These are phyloP conservation scores for Oreochromis aureus DNA, from an alignment of 2,113 vertebrate genomes.

Conservation along the genomic window DNA sequence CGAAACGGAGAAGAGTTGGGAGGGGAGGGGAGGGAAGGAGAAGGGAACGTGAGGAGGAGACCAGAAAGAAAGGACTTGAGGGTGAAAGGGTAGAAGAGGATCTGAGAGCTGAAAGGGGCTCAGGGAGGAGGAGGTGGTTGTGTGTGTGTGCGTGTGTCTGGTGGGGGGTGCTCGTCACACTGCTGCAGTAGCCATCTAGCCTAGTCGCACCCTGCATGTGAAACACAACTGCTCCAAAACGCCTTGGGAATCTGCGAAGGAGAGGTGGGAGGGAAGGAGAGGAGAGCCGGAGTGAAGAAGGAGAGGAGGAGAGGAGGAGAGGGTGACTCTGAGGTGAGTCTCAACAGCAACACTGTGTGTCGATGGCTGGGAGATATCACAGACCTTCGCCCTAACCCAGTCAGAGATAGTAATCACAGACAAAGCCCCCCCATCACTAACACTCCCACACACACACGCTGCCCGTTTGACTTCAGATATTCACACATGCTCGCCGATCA, in stretches of 20 bases:
- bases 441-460: background rate
- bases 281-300: background rate
- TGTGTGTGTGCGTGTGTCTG: background rate
- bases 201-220: slow-evolving; percentile 57
- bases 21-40: slow-evolving; percentile 17
- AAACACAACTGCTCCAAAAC: slow-evolving; percentile 39
- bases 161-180: slow-evolving; percentile 22
- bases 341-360: slow-evolving; percentile 55
- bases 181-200: slow-evolving; percentile 52
- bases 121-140: background rate
- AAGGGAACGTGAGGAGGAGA: slow-evolving; percentile 48
- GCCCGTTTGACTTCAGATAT: slow-evolving; percentile 7
- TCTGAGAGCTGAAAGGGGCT: slow-evolving; percentile 20
- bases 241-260: slow-evolving; percentile 15
- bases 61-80: slow-evolving; percentile 44
- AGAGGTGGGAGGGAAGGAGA: slow-evolving; percentile 9
- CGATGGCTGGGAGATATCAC: slow-evolving; percentile 63
- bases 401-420: slow-evolving; percentile 62
- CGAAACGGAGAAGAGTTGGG: background rate
- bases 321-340: slow-evolving; percentile 59
- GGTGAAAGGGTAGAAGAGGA: slow-evolving; percentile 55
- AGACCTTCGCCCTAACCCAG: slow-evolving; percentile 62
- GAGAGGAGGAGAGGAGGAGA: slow-evolving; percentile 26
- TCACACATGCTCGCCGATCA: slow-evolving; percentile 12
- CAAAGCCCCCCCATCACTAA: slow-evolving; percentile 7